Evolutionary conservation across 2,888 invertebrate species (phyloP).

Genomic region (Scrobipalpa costella): DNA sequence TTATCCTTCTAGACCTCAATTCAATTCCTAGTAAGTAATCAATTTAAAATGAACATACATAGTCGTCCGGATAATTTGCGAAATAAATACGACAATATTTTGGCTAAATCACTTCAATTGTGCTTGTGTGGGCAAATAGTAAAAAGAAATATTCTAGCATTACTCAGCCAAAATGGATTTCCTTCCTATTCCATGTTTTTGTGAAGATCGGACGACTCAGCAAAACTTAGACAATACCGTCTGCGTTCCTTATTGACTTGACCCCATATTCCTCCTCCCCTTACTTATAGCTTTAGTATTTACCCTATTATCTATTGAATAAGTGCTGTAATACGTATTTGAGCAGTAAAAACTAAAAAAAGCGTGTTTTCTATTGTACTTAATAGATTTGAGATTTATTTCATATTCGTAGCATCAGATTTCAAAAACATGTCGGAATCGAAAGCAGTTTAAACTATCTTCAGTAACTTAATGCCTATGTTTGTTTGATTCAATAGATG

Average conservation of each 20-base stretch:
- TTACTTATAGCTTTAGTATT: slow-evolving; percentile 78
- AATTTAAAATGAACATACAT: neutral
- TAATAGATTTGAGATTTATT: slow-evolving; percentile 58
- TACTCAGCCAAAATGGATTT: slow-evolving; percentile 25
- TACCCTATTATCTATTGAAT: slow-evolving; percentile 65
- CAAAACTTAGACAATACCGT: slow-evolving; percentile 28
- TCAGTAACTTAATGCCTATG: slow-evolving; percentile 57
- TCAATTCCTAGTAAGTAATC: neutral
- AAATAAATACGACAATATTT: neutral
- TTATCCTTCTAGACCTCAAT: slow-evolving; percentile 7
- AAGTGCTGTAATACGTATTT: slow-evolving; percentile 63
- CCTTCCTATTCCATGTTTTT: slow-evolving; percentile 26
- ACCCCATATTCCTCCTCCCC: slow-evolving; percentile 66
- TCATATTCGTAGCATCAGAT: slow-evolving; percentile 58
- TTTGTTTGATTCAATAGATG: slow-evolving; percentile 61
- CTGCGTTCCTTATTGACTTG: slow-evolving; percentile 50
- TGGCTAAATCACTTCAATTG: neutral
- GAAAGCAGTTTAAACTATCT: slow-evolving; percentile 49
- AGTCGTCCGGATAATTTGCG: neutral
- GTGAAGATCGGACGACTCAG: slow-evolving; percentile 25
- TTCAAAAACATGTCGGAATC: slow-evolving; percentile 56
- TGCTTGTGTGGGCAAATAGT: slow-evolving; percentile 3
- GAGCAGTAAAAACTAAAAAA: slow-evolving; percentile 56
- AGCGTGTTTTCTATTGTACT: slow-evolving; percentile 54
- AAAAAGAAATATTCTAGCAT: slow-evolving; percentile 15